Base-by-base conservation (phyloP, 2,113 vertebrate species). In the Trichechus manatus region DNA sequence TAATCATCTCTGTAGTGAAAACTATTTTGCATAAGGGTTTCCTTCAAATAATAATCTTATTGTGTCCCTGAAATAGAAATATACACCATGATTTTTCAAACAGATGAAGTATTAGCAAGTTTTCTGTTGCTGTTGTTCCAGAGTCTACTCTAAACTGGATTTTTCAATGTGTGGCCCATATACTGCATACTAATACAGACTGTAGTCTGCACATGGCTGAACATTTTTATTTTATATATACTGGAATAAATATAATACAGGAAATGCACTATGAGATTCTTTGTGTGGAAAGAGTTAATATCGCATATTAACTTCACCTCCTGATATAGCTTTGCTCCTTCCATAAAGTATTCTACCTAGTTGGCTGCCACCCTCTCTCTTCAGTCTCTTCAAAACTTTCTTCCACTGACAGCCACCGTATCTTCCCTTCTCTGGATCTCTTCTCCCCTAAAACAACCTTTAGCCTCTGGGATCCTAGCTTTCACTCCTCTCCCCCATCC, bases 1-100 rank as follows among this genome's bases (percentile, higher is more conserved):
- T 53, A 88, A 91, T 86, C 92, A 93, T 53, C 59, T 63, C 20
- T 53, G 85, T 88, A 88, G 74, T 85, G 31, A 92, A 78, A 91
- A 89, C 9, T 31, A 91, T 61, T 93, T 87, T 96, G 36, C 4
- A 23, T 63, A 6, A 70, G 64, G 20, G 23, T 72, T 89, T 91
- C 70, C 63, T 88, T 95, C 61, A 68, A 90, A 31, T 59, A 44
- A 20, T 75, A 82, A 77, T 4, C 83, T 77, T 70, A 80, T 83
- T 89, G 75, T 86, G 56, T 85, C 91, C n/a, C 77, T 88, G 10
- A 93, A 92, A 27, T 47, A 85, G 61, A 96, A 56, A 92, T 3
- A 29, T 31, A n/a, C 29, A 59, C 3, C 47, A 63, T 72, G 22
- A 13, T 68, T 88, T 94, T 53, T 75, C 39, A 68, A 87, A 59